Conservation (phyloP, 2,888 invertebrate genomes). For the Ochropleura plecta region DNA sequence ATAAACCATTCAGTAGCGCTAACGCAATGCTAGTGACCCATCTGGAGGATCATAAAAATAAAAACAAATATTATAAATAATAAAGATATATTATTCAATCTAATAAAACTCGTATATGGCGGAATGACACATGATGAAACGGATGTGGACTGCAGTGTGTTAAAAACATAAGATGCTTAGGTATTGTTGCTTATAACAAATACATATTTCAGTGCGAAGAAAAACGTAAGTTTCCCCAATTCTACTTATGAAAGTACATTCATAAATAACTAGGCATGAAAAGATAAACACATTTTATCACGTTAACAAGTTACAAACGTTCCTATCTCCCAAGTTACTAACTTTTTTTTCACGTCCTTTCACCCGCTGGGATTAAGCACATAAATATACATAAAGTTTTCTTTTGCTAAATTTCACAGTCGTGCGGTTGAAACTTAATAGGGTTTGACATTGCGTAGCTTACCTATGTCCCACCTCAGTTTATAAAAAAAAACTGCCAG, state of each 20-base stretch:
- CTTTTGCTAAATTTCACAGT: conserved; percentile 5
- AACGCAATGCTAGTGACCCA: too few relatives aligned
- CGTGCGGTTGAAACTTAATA: conserved; percentile 18
- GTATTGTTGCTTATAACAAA: background rate
- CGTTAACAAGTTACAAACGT: conserved; percentile 45
- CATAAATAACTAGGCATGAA: conserved; percentile 35
- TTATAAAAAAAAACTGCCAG: background rate
- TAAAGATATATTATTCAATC: too few relatives aligned
- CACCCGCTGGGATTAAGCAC: conserved; percentile 38
- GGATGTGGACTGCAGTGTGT: too few relatives aligned
- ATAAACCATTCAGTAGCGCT: too few relatives aligned
- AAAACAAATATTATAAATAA: too few relatives aligned
- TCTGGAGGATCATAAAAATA: too few relatives aligned
- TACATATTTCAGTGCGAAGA: too few relatives aligned
- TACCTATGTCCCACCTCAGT: background rate
- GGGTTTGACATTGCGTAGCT: conserved; percentile 2
- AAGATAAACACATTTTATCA: conserved; percentile 43
- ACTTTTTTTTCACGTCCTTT: conserved; percentile 44
- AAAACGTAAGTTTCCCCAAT: conserved; percentile 7
- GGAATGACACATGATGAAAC: too few relatives aligned
- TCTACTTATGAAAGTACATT: conserved; percentile 3
- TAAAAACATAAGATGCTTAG: too few relatives aligned
- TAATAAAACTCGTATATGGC: too few relatives aligned
- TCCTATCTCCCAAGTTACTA: conserved; percentile 27
- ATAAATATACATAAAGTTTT: conserved; percentile 33